phyloP scores from a whole-genome alignment of 2,797 vertebrate species.

The Pangasius sanitwongsei region DNA sequence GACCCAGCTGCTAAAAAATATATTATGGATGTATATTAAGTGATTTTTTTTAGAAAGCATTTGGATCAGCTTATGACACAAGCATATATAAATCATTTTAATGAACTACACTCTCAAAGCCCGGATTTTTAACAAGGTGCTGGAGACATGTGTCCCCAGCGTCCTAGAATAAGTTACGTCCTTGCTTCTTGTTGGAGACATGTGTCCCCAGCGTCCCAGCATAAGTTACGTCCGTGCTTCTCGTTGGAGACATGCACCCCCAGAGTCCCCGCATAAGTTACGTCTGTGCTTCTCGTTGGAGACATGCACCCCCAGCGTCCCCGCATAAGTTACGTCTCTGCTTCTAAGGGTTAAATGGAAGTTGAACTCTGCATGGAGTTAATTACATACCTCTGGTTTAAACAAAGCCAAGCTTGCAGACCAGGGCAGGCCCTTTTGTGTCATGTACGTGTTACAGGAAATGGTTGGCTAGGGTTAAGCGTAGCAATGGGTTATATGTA shows the following conservation, averaged over 20 bases:
- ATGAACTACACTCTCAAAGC: slow-evolving; percentile 15
- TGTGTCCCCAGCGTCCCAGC: background rate
- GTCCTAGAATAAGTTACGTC: background rate
- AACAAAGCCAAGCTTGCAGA: slow-evolving; percentile 11
- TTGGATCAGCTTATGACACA: slow-evolving; percentile 8
- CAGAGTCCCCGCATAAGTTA: background rate
- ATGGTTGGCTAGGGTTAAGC: slow-evolving; percentile 16
- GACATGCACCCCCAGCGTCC: background rate
- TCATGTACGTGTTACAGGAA: slow-evolving; percentile 8
- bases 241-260: background rate
- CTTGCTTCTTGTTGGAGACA: background rate
- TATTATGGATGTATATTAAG: background rate
- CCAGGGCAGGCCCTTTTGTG: slow-evolving; percentile 7
- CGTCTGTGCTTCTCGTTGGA: background rate
- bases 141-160: background rate
- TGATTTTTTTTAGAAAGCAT: background rate
- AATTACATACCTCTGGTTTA: slow-evolving; percentile 15
- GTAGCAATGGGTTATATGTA: background rate
- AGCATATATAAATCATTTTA: slow-evolving; percentile 10
- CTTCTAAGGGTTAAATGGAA: slow-evolving; percentile 10
- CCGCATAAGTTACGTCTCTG: background rate
- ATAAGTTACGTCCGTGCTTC: slow-evolving; percentile 1
- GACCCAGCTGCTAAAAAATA: background rate
- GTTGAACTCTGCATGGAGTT: slow-evolving; percentile 32
- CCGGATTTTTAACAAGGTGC: background rate